A percentile compares a stretch with the other conserved stretches of the same genome.
Evolutionary conservation across 2,888 invertebrate species (phyloP).

Genomic region (Protophormia terraenovae): DNA sequence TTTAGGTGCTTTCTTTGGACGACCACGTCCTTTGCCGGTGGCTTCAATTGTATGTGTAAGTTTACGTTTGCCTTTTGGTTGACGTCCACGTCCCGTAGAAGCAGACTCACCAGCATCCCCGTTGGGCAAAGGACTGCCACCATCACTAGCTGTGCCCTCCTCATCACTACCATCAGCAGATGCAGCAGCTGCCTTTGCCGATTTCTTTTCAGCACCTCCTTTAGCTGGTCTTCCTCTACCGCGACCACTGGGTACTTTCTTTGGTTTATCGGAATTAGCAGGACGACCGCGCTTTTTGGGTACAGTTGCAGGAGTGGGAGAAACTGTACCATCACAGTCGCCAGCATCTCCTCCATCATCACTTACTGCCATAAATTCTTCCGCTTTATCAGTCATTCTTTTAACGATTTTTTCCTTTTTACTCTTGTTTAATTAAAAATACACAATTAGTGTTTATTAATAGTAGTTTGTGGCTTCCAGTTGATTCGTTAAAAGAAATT

Average conservation of each 20-base stretch:
- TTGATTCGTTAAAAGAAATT: background rate
- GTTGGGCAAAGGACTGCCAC: slow-evolving; percentile 20
- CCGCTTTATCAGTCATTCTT: slow-evolving; percentile 50
- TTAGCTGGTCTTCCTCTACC: slow-evolving; percentile 73
- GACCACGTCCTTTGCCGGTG: slow-evolving; percentile 74
- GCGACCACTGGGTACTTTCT: slow-evolving; percentile 59
- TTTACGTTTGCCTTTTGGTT: slow-evolving; percentile 58
- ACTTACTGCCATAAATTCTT: slow-evolving; percentile 61
- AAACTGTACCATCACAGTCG: slow-evolving; percentile 54
- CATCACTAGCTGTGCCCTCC: slow-evolving; percentile 47
- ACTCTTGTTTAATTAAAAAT: background rate
- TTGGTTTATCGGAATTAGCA: slow-evolving; percentile 68
- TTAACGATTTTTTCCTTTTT: background rate
- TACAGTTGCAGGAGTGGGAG: slow-evolving; percentile 62
- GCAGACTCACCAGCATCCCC: slow-evolving; percentile 36
- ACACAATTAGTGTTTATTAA: background rate
- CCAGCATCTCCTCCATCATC: slow-evolving; percentile 52
- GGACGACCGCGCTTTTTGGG: slow-evolving; percentile 77
- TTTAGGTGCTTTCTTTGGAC: slow-evolving; percentile 70
- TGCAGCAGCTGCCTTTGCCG: background rate
- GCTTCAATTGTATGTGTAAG: background rate
- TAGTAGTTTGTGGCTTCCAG: background rate
- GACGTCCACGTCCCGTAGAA: slow-evolving; percentile 59
- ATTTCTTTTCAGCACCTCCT: background rate
- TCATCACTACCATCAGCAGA: slow-evolving; percentile 69